Evolutionary conservation across 1,140 invertebrate species (phyloP).

Genomic region (Triops cancriformis): DNA sequence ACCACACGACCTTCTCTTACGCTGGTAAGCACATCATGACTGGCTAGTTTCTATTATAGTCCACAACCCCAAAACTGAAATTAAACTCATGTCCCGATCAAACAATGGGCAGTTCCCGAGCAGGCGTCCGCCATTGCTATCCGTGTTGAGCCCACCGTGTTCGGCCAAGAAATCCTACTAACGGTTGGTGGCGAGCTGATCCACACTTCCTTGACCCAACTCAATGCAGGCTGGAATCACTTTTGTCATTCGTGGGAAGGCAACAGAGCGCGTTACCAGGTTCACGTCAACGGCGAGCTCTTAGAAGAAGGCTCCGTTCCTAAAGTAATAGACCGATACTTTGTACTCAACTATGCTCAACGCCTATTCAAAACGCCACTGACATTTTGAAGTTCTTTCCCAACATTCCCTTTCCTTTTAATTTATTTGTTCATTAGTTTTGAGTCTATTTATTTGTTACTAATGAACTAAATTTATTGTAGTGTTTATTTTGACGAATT

Average conservation of each 20-base stretch:
- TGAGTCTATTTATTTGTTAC: no score
- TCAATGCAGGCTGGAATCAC: constrained; percentile 23
- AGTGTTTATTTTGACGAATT: no score
- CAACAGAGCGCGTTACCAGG: constrained; percentile 15
- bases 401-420: no score
- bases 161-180: constrained; percentile 14
- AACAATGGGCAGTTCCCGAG: constrained; percentile 14
- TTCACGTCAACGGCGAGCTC: constrained; percentile 23
- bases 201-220: background rate
- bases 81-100: no score
- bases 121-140: constrained; percentile 13
- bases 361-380: no score
- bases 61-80: no score
- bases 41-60: background rate
- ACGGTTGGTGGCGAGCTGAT: constrained; percentile 15
- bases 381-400: no score
- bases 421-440: no score
- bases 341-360: no score
- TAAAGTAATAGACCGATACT: background rate
- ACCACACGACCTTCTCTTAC: constrained; percentile 26
- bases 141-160: constrained; percentile 21
- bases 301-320: constrained; percentile 17
- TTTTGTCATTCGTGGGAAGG: constrained; percentile 27
- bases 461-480: no score
- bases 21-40: constrained; percentile 10